Evolutionary conservation across 1,140 invertebrate genomes (phyloP), one percentile per base, ranked within the genome.

Genomic region (Sitophilus oryzae): DNA sequence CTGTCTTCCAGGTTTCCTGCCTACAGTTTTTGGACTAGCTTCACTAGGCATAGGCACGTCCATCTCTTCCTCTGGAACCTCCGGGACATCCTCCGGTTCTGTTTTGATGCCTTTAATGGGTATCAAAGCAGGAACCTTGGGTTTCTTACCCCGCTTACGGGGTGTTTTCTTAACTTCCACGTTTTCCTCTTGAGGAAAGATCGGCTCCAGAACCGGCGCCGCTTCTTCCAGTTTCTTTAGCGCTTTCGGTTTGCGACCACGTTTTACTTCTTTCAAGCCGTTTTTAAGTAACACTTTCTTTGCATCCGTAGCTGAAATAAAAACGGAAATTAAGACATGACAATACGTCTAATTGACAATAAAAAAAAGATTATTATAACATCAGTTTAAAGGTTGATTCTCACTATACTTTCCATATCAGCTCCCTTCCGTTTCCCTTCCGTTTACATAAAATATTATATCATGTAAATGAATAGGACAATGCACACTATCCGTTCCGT

Each of bases 251-350:
- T 54, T 61, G 21, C 52, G 37, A 21, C 45, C 55, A 3, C 34
- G 51, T 60, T 60, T 58, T 3, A 60, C 44, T 56, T 64, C 50
- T 16, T 61, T 67, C 5, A 62, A 43, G 15, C 65, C 66, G 54
- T 69, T 71, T 53, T 65, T 66, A 8, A 72, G 46, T 34, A 71
- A 47, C 10, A 60, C 55, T 53, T 69, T 65, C 54, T 70, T 68
- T 40, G 43, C 53, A 52, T 67, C 64, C 37, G 60, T 38, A 38
- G 22, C 53, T 56, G 23, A 20, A 49, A 19, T 3, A 54, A 21
- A 22, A 44, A n/a, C n/a, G n/a, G n/a, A n/a, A n/a, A n/a, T n/a
- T n/a, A n/a, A n/a, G n/a, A n/a, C n/a, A n/a, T n/a, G n/a, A n/a
- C n/a, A n/a, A n/a, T n/a, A n/a, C n/a, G n/a, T n/a, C n/a, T n/a